Base-by-base conservation (phyloP, 1,140 invertebrate genomes). In the Drosophila saltans region DNA sequence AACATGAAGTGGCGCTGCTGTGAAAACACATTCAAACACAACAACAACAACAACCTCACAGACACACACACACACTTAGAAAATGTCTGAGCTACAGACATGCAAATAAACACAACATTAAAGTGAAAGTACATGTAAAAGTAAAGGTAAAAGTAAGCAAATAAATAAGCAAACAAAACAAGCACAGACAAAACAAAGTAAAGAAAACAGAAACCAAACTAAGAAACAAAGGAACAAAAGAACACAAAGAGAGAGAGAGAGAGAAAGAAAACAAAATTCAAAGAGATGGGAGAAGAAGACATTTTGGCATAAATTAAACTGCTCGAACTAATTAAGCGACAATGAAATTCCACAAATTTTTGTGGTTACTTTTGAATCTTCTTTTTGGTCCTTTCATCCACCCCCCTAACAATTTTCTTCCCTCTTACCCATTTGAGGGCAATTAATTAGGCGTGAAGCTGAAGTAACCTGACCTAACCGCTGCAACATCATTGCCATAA, bases 1-100 rank as follows among this genome's bases (percentile, higher is more conserved):
- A 69, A 70, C 80, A 73, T 75, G 68, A 77, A 80, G 72, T 80
- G 84, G 59, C 40, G 58, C 52, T 56, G 33, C 26, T 45, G 62
- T 62, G 52, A 57, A 41, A 65, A 60, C 61, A 65, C 33, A 72
- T 55, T 68, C 68, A 69, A 65, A 73, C 9, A 26, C 21, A 52
- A 52, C 45, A 52, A 26, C 45, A 52, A 26, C 45, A 52, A 21
- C 28, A 30, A 30, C 28, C 28, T 24, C 21, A 8, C 24, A 52
- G 21, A 52, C 16, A 52, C 45, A 52, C 21, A 52, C 45, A 52
- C 45, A 52, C 45, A 52, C 45, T 26, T 26, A 10, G 8, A 52
- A 5, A 21, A 69, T 76, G 83, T 88, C 80, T 88, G 83, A 72
- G 66, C 78, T 75, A 62, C 82, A 85, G 81, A 86, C 81, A 88